phyloP scores from a whole-genome alignment of 2,888 invertebrate species.

The Cacoxenus indagator region DNA sequence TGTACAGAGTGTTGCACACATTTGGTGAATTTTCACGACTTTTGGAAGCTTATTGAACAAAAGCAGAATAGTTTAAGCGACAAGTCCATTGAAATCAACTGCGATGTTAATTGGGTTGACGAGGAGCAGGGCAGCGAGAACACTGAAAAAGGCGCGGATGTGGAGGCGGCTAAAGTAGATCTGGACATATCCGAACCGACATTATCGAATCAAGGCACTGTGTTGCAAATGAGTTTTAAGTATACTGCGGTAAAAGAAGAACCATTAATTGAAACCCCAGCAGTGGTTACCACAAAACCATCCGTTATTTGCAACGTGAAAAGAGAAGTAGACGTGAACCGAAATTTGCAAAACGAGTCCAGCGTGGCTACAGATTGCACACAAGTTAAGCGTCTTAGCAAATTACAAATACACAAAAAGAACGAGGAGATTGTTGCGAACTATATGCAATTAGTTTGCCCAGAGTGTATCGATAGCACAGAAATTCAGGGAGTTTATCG shows the following conservation, averaged over 20 bases:
- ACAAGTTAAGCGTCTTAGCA: conserved; percentile 37
- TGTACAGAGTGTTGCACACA: conserved; percentile 50
- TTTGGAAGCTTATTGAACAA: conserved; percentile 52
- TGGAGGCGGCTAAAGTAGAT: conserved; percentile 45
- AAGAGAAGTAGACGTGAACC: not conserved
- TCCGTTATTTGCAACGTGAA: not conserved
- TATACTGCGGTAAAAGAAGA: too few relatives aligned
- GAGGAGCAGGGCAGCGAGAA: conserved; percentile 37
- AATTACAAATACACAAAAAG: conserved; percentile 42
- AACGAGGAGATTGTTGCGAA: conserved; percentile 55
- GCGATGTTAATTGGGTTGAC: conserved; percentile 53
- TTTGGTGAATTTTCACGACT: conserved; percentile 52
- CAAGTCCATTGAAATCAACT: conserved; percentile 51
- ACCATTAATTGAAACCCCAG: too few relatives aligned
- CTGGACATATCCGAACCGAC: conserved; percentile 47
- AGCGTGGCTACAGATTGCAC: not conserved
- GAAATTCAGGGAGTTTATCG: conserved; percentile 28
- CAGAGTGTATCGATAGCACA: not conserved
- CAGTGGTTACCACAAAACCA: too few relatives aligned
- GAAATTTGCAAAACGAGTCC: too few relatives aligned
- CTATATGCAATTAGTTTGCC: conserved; percentile 35
- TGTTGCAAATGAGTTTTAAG: too few relatives aligned
- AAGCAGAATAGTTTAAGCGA: conserved; percentile 53
- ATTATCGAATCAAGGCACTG: conserved; percentile 19
- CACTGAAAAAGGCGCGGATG: conserved; percentile 30